phyloP scores from a whole-genome alignment of 1,140 invertebrate genomes.

The Anastrepha ludens region DNA sequence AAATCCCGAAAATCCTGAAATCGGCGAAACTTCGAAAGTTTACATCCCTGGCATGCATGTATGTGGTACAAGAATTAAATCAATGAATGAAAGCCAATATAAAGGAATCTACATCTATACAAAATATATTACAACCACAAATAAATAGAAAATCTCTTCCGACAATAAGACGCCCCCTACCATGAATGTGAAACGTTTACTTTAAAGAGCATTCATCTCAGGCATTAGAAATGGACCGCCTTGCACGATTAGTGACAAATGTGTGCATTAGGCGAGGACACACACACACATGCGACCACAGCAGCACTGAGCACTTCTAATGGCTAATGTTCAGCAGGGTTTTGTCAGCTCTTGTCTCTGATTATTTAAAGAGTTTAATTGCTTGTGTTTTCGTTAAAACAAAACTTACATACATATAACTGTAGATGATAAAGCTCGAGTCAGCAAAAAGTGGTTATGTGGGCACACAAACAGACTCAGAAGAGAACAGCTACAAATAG shows the following conservation, averaged over 20 bases:
- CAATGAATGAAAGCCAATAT: neutral
- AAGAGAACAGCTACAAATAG: neutral
- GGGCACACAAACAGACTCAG: neutral
- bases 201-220: constrained; percentile 21
- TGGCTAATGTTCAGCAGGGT: neutral
- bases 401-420: neutral
- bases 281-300: neutral
- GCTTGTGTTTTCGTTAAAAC: constrained; percentile 4
- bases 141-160: neutral
- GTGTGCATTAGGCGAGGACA: neutral
- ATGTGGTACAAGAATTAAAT: neutral
- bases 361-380: constrained; percentile 1
- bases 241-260: constrained; percentile 20
- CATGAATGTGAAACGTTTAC: neutral
- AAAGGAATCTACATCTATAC: neutral
- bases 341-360: neutral
- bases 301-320: neutral
- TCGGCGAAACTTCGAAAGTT: too few species aligned
- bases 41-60: neutral
- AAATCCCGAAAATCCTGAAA: too few species aligned
- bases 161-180: neutral
- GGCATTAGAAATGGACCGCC: neutral
- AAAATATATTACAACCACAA: neutral
- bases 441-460: neutral
- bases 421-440: neutral